Evolutionary conservation across 53 echinoderm and acorn worm genomes (phyloP).

Genomic region (Henricia sp.): DNA sequence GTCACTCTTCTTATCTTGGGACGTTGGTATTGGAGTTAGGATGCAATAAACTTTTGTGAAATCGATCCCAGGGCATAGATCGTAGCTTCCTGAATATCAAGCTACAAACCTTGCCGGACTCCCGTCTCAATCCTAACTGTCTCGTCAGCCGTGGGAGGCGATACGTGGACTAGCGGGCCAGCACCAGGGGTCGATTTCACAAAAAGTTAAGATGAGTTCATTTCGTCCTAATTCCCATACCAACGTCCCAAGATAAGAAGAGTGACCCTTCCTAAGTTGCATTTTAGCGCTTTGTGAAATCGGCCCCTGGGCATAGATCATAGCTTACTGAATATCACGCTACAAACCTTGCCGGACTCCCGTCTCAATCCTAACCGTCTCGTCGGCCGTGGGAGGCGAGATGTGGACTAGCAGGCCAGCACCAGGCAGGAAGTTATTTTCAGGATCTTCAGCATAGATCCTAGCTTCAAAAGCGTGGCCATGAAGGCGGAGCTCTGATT

Average conservation of each 20-base stretch:
- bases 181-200: slow-evolving; percentile 93
- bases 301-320: no score
- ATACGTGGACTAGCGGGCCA: slow-evolving; percentile 86
- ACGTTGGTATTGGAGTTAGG: no score
- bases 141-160: slow-evolving; percentile 67
- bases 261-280: no score
- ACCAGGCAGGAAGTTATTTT: slow-evolving; percentile 92
- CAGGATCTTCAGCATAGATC: slow-evolving; percentile 97
- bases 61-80: no score
- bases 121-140: slow-evolving; percentile 90
- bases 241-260: no score
- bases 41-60: no score
- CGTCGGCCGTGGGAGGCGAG: slow-evolving; percentile 67
- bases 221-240: no score
- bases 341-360: slow-evolving; percentile 92
- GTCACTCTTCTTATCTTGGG: no score
- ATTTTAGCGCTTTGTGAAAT: no score
- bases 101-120: slow-evolving; percentile 84
- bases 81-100: no score
- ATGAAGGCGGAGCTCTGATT: slow-evolving; percentile 70
- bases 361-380: slow-evolving; percentile 82
- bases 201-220: no score
- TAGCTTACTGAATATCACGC: no score
- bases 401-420: slow-evolving; percentile 92
- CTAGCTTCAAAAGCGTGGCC: slow-evolving; percentile 98